Base-by-base conservation (phyloP, 2,888 invertebrate species). In the Apotomis capreana region DNA sequence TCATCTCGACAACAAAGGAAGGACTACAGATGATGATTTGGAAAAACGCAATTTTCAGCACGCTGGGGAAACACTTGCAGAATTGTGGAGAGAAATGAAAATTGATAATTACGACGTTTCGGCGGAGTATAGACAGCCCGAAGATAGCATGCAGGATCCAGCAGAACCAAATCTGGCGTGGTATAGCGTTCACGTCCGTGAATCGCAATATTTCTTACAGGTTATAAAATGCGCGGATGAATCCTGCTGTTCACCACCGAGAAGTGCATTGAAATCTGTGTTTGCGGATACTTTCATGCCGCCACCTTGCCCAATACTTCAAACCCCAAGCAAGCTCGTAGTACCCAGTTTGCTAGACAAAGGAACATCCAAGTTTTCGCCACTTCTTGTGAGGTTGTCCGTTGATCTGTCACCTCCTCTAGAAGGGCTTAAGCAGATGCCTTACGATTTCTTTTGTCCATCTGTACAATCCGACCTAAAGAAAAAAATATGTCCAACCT, bases 31-130 rank as follows among this genome's bases (percentile, higher is more conserved):
- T 44, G 44, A 44, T 44, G 44, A 44, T 44, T 44, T 62, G 6
- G 61, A 62, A 15, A 61, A 46, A 61, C 15, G 9, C 10, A 61
- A 67, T 57, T 67, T 67, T 13, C 13, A 67, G 46, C 5, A 10
- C 12, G 58, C 67, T 4, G 67, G 67, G 1, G 6, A 63, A 13
- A 67, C 67, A 57, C 69, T 77, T 67, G 77, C 76, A 68, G 75
- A 78, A 70, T 72, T 78, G 70, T 79, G 79, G 78, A 78, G 75
- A 74, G 70, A 65, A 77, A 74, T 79, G 76, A 75, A 73, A 74
- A 78, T 78, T 76, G 77, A 79, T 74, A 75, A 71, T 68, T 75
- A 78, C 74, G 46, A 74, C 73, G 77, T 78, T 75, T 69, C 74
- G 61, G 76, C 74, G 68, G 68, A 77, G 69, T 76, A 74, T 76